Evolutionary conservation across 2,113 vertebrate genomes (phyloP), one percentile per base, ranked within the genome.

Genomic region (Pseudopipra pipra): DNA sequence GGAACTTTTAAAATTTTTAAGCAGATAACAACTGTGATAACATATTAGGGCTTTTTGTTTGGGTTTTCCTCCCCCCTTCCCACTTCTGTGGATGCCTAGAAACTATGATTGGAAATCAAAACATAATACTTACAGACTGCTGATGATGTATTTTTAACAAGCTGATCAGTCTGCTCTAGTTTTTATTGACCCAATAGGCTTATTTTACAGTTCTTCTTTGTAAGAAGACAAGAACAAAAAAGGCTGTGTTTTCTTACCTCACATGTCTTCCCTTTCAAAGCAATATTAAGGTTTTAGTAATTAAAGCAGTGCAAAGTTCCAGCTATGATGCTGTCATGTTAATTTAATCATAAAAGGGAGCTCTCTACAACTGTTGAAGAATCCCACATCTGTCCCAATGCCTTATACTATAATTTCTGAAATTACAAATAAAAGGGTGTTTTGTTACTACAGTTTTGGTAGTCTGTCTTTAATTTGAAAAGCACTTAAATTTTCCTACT

Each of bases 1-100:
- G 98, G 99, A 98, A 73, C 70, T 85, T 54, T 30, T 47, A 25
- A 13, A 55, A 51, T 89, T 63, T 47, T 79, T 67, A 39, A 72
- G n/a, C 18, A 47, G 24, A 68, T 31, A 56, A 82, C 33, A 84
- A 63, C 44, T 33, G 37, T 83, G 55, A 52, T 71, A 86, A 58
- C 18, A 31, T 70, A 72, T 74, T 54, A 18, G 7, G 14, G 24
- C 23, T 24, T 37, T 41, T 63, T 59, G 8, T 28, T 52, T 90
- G 41, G 18, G 56, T 56, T 55, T 22, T 35, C 55, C 8, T 63
- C 25, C 6, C 14, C 71, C 11, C 24, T 83, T 75, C 74, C 62
- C 59, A 61, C 16, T 46, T 27, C n/a, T 43, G 11, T 87, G 46
- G 28, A 66, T 91, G 6, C 47, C n/a, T 54, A 59, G 12, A 75